These are phyloP conservation scores for Diachrysia chrysitis DNA, from an alignment of 2,888 invertebrate genomes.

Conservation along the genomic window DNA sequence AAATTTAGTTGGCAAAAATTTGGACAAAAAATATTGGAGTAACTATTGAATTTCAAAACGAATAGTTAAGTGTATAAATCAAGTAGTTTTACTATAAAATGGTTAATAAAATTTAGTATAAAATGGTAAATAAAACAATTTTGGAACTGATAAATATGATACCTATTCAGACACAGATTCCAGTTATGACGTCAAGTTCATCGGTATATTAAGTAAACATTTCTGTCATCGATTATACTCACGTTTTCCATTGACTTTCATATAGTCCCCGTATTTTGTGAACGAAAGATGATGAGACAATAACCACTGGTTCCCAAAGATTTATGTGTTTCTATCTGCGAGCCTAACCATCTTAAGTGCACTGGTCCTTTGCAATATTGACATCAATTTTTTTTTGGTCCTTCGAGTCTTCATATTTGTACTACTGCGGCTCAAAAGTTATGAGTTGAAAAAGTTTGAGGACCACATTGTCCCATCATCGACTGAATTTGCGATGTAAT, in stretches of 20 bases:
- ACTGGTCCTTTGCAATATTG: not conserved
- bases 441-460: slow-evolving; percentile 35
- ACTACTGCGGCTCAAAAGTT: not conserved
- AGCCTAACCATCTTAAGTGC: not conserved
- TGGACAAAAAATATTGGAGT: not conserved
- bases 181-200: not conserved
- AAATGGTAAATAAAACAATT: too few relatives aligned
- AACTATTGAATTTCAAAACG: not conserved
- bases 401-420: not conserved
- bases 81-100: too few relatives aligned
- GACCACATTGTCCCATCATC: slow-evolving; percentile 54
- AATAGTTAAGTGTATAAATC: too few relatives aligned
- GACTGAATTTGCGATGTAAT: slow-evolving; percentile 52
- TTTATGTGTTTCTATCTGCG: not conserved
- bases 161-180: not conserved
- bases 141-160: not conserved
- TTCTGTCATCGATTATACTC: slow-evolving; percentile 74
- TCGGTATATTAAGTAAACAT: slow-evolving; percentile 5
- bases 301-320: slow-evolving; percentile 68
- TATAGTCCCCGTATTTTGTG: slow-evolving; percentile 76
- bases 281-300: slow-evolving; percentile 79
- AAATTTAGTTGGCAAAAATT: not conserved
- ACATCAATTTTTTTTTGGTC: not conserved
- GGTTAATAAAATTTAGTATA: too few relatives aligned
- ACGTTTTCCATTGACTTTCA: slow-evolving; percentile 85